Conservation (phyloP, 1,140 invertebrate species). For the Drosophila sp. region DNA sequence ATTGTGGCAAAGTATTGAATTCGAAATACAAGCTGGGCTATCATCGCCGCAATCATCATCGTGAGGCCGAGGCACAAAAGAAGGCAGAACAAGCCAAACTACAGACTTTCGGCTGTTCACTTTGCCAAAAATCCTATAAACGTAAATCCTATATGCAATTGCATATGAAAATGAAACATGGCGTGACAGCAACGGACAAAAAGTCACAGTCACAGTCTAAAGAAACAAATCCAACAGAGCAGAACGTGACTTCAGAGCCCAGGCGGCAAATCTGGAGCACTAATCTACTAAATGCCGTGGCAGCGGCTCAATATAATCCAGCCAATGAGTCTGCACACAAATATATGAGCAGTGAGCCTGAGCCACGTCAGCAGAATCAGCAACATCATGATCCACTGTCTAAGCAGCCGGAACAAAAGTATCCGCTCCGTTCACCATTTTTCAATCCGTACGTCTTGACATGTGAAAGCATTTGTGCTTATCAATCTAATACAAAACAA, state of each 20-base stretch:
- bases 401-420: slow-evolving; percentile 21
- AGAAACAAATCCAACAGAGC: not conserved
- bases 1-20: not conserved
- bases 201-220: not conserved
- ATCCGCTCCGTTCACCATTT: slow-evolving; percentile 40
- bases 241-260: not conserved
- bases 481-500: not conserved
- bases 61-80: not conserved
- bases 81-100: not conserved
- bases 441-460: slow-evolving; percentile 46
- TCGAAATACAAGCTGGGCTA: not conserved
- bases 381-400: no score
- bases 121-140: slow-evolving; percentile 46
- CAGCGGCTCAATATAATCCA: slow-evolving; percentile 50
- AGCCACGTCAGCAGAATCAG: slow-evolving; percentile 12
- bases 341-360: slow-evolving; percentile 31
- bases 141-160: slow-evolving; percentile 17
- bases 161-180: slow-evolving; percentile 42
- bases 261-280: slow-evolving; percentile 39
- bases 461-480: not conserved
- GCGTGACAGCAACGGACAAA: not conserved
- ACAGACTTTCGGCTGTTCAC: slow-evolving; percentile 6
- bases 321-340: slow-evolving; percentile 19
- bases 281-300: slow-evolving; percentile 40
- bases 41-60: not conserved